Percentiles rank a stretch among this genome's conserved stretches.
Conservation (phyloP, 2,113 vertebrate genomes). For the Redunca redunca region DNA sequence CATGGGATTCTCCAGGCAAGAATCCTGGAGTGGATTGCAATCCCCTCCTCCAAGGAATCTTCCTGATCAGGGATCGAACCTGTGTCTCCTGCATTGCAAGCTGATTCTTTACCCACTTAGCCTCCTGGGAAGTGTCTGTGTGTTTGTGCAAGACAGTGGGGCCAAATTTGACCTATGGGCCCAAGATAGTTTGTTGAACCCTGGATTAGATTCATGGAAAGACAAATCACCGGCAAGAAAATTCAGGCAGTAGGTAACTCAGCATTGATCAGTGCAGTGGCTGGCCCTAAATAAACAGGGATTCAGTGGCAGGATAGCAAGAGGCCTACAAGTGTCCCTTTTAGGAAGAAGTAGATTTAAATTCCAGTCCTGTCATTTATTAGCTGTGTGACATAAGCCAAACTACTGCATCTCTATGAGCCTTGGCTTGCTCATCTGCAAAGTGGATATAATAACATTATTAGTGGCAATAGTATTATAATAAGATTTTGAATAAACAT, state of each 20-base stretch:
- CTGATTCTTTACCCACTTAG: neutral
- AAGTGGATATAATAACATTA: neutral
- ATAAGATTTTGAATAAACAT: neutral
- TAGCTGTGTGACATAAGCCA: neutral
- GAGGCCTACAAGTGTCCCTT: neutral
- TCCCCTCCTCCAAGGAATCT: neutral
- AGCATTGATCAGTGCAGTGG: neutral
- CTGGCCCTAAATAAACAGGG: no score
- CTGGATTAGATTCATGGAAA: neutral
- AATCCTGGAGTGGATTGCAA: neutral
- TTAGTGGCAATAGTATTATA: neutral
- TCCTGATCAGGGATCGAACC: neutral
- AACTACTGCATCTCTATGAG: neutral
- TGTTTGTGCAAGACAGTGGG: neutral
- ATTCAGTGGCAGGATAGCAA: neutral
- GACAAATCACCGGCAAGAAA: neutral
- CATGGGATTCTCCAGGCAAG: neutral
- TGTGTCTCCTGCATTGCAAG: neutral
- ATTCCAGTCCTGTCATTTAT: neutral
- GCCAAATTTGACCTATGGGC: neutral
- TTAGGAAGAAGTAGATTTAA: neutral
- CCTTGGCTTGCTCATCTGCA: neutral
- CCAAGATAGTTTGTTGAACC: neutral
- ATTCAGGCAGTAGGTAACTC: neutral
- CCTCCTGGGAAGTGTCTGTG: neutral